A percentile compares a stretch with the other conserved stretches of the same genome.
These are phyloP conservation scores for Philereme vetulata DNA, from an alignment of 2,888 invertebrate species.

Conservation along the genomic window DNA sequence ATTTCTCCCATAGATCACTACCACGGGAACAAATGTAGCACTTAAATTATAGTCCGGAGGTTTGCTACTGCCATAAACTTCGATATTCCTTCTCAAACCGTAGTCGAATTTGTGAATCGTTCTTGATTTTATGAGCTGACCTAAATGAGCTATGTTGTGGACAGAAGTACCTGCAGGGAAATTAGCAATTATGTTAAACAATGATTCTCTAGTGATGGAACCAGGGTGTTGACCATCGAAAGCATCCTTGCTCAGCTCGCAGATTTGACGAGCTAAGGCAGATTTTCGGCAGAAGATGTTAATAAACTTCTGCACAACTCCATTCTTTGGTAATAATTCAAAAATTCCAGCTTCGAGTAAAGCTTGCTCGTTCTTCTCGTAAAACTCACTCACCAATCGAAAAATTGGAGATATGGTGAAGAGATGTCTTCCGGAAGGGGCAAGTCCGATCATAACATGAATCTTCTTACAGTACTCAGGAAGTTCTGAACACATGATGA, in stretches of 20 bases:
- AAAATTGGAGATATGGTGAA: constrained; percentile 61
- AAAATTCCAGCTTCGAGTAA: constrained; percentile 44
- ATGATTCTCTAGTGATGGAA: constrained; percentile 48
- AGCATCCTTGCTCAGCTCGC: constrained; percentile 47
- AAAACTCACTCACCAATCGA: constrained; percentile 34
- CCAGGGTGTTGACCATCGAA: constrained; percentile 50
- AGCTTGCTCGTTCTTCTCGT: constrained; percentile 38
- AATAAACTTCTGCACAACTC: constrained; percentile 48
- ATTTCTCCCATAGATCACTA: constrained; percentile 60
- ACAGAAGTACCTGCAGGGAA: constrained; percentile 62
- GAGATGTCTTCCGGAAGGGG: constrained; percentile 83
- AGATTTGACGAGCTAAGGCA: constrained; percentile 44
- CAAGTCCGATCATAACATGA: constrained; percentile 83
- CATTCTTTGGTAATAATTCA: constrained; percentile 56
- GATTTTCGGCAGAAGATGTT: constrained; percentile 54
- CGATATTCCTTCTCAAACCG: constrained; percentile 52
- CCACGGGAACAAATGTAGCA: constrained; percentile 53
- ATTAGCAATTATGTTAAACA: constrained; percentile 49
- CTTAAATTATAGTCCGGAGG: constrained; percentile 60
- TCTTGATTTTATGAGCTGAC: constrained; percentile 50
- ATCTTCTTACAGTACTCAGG: constrained; percentile 87
- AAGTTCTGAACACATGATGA: constrained; percentile 85
- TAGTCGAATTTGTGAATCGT: constrained; percentile 62
- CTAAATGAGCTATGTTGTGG: constrained; percentile 59
- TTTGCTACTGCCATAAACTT: constrained; percentile 50